Conservation (phyloP, 1,140 invertebrate species). For the Aphaenogaster ashmeadi region DNA sequence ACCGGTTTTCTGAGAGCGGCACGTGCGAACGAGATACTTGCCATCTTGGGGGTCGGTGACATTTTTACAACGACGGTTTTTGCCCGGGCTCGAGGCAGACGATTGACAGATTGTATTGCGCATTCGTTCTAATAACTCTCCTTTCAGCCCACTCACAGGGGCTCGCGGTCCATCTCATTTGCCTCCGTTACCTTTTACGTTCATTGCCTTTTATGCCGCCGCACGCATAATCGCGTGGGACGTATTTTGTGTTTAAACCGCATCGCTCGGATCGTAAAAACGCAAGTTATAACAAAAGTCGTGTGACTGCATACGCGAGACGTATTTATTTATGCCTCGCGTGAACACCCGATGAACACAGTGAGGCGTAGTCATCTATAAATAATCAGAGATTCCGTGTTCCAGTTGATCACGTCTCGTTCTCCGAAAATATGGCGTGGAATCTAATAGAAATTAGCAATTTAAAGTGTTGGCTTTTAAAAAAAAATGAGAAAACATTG, state of each 20-base stretch:
- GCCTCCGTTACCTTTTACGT: neutral
- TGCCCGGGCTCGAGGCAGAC: neutral
- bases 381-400: constrained; percentile 33
- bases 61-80: neutral
- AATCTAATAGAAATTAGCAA: neutral
- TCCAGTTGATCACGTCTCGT: neutral
- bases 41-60: neutral
- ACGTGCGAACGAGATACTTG: neutral
- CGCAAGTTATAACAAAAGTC: neutral
- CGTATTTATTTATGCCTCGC: constrained; percentile 10
- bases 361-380: constrained; percentile 6
- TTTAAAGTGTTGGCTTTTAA: neutral
- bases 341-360: neutral
- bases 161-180: neutral
- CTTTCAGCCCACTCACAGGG: neutral
- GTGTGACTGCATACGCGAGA: neutral
- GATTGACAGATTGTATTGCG: neutral
- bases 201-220: neutral
- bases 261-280: neutral
- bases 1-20: neutral
- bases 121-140: neutral
- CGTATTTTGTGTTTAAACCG: neutral
- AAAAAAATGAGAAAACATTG: neutral
- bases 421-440: neutral
- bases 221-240: neutral